Conservation (phyloP, 2,888 invertebrate species). For the Scelioninae gen. 2 region DNA sequence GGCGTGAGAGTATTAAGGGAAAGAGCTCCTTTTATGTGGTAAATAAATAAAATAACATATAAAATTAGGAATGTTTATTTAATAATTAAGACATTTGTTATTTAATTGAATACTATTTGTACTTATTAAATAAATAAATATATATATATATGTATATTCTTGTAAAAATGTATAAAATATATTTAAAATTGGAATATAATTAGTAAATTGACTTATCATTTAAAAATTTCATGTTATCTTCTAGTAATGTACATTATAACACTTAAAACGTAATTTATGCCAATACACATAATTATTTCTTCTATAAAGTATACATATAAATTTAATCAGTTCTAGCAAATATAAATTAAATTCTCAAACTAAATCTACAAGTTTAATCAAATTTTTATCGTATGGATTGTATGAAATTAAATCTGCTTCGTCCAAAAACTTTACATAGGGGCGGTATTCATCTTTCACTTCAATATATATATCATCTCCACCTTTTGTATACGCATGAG, state of each 20-base stretch:
- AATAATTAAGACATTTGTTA: too few species aligned
- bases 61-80: neutral
- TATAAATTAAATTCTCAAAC: conserved; percentile 57
- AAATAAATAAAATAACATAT: conserved; percentile 56
- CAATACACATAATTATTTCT: too few species aligned
- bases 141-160: too few species aligned
- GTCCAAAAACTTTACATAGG: conserved; percentile 65
- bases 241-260: too few species aligned
- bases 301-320: too few species aligned
- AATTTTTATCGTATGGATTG: conserved; percentile 68
- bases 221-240: too few species aligned
- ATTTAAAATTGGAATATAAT: too few species aligned
- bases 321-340: too few species aligned
- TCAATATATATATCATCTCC: conserved; percentile 71
- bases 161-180: conserved; percentile 3
- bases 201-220: too few species aligned
- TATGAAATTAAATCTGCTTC: conserved; percentile 66
- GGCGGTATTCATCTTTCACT: conserved; percentile 55
- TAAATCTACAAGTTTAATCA: conserved; percentile 65
- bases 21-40: conserved; percentile 94
- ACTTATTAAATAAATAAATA: neutral
- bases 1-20: conserved; percentile 92
- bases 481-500: conserved; percentile 63
- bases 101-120: conserved; percentile 1
- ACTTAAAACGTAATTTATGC: too few species aligned